A percentile compares a stretch with the other conserved stretches of the same genome.
These are phyloP conservation scores for Ophraella communa DNA, from an alignment of 2,888 invertebrate genomes.

Conservation along the genomic window DNA sequence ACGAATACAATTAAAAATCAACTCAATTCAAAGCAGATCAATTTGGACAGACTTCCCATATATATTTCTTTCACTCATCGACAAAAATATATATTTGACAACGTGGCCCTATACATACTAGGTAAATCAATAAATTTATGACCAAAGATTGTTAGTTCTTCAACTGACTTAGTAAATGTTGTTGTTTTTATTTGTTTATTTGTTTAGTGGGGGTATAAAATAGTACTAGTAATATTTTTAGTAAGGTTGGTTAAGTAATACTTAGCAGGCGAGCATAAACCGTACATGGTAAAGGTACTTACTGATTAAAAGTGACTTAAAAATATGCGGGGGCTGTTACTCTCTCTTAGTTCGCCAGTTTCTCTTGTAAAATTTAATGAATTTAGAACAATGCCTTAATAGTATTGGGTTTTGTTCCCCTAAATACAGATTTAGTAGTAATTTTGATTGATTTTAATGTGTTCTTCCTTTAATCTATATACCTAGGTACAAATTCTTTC, in stretches of 20 bases:
- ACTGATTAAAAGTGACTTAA: not conserved
- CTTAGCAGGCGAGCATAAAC: not conserved
- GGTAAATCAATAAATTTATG: not conserved
- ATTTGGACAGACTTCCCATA: too few species aligned
- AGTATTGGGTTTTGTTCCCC: too few species aligned
- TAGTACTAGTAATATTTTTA: slow-evolving; percentile 12
- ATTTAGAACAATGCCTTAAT: too few species aligned
- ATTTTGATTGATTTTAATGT: too few species aligned
- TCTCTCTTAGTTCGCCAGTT: too few species aligned
- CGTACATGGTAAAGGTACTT: not conserved
- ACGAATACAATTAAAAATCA: too few species aligned
- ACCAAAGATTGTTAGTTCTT: not conserved
- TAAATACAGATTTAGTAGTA: too few species aligned
- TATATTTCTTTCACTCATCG: not conserved
- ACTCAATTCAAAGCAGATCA: too few species aligned
- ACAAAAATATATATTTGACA: not conserved
- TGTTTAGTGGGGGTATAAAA: not conserved
- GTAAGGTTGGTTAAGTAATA: slow-evolving; percentile 24
- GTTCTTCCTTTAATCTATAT: too few species aligned
- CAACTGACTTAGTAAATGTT: not conserved
- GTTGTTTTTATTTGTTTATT: not conserved
- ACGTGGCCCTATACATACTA: not conserved
- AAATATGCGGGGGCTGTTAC: too few species aligned
- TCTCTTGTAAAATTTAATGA: too few species aligned
- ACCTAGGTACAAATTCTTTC: too few species aligned